phyloP scores from a whole-genome alignment of 2,113 vertebrate species.

The Pycnonotus jocosus region DNA sequence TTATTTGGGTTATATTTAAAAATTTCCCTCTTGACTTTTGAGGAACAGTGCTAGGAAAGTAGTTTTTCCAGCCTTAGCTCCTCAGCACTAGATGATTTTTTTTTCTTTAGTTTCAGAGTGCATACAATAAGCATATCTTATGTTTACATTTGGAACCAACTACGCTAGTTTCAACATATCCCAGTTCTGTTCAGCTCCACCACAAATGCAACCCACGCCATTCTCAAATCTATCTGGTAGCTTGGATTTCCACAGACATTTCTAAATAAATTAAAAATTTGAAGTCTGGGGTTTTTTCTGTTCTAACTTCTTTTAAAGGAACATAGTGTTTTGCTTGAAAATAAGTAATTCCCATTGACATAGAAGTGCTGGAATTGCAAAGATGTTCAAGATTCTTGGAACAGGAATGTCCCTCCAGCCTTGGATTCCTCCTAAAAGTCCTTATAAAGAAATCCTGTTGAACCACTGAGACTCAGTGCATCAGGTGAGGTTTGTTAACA shows the following conservation, averaged over 20 bases:
- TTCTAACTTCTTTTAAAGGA: neutral
- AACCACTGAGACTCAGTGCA: neutral
- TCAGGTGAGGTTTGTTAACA: neutral
- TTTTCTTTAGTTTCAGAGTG: neutral
- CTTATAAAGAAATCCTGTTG: neutral
- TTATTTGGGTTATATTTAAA: neutral
- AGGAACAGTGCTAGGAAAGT: neutral
- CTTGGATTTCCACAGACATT: neutral
- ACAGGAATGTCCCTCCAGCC: neutral
- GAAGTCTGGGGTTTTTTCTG: neutral
- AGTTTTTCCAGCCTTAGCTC: neutral
- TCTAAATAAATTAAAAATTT: neutral
- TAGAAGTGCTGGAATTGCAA: neutral
- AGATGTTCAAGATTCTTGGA: neutral
- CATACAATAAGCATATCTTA: neutral
- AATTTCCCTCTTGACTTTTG: neutral
- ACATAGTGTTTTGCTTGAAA: neutral
- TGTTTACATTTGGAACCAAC: neutral
- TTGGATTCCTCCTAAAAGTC: neutral
- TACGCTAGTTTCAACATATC: slow-evolving; percentile 14
- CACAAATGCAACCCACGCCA: neutral
- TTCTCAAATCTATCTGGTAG: neutral
- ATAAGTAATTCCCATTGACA: neutral
- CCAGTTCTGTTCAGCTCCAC: neutral
- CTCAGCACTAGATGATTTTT: neutral